phyloP scores from a whole-genome alignment of 2,113 vertebrate species.

The Poeciliopsis turrubarensis region DNA sequence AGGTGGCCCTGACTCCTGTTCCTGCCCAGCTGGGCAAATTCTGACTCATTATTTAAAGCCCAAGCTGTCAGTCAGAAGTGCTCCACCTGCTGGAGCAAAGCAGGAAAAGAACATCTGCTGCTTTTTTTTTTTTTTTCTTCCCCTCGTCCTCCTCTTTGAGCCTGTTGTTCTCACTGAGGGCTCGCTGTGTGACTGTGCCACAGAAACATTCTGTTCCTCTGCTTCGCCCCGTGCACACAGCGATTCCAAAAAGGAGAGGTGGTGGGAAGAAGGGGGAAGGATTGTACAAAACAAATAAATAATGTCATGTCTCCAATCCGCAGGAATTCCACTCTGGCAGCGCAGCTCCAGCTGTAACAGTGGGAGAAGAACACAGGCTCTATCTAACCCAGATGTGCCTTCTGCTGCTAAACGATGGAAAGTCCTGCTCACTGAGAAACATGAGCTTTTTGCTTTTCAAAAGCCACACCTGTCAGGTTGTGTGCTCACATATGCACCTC shows the following conservation, averaged over 20 bases:
- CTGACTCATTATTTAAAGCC: conserved; percentile 38
- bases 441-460: conserved; percentile 39
- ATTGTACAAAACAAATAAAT: conserved; percentile 89
- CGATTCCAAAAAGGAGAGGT: conserved; percentile 81
- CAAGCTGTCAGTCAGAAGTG: conserved; percentile 47
- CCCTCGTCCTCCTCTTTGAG: conserved; percentile 49
- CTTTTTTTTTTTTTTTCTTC: background rate
- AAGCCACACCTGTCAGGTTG: conserved; percentile 69
- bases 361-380: conserved; percentile 84
- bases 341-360: conserved; percentile 79
- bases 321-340: conserved; percentile 92
- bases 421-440: conserved; percentile 56
- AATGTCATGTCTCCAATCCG: conserved; percentile 88
- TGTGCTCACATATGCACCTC: conserved; percentile 62
- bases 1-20: conserved; percentile 39
- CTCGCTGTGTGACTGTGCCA: conserved; percentile 66
- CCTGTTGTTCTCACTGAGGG: conserved; percentile 63
- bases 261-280: conserved; percentile 77
- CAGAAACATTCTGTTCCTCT: conserved; percentile 91
- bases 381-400: conserved; percentile 90
- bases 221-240: conserved; percentile 76
- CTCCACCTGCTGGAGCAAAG: conserved; percentile 77
- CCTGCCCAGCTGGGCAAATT: conserved; percentile 43
- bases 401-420: conserved; percentile 74
- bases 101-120: conserved; percentile 26